Conservation (phyloP, 2,888 invertebrate genomes). For the Slavum lentiscoides region DNA sequence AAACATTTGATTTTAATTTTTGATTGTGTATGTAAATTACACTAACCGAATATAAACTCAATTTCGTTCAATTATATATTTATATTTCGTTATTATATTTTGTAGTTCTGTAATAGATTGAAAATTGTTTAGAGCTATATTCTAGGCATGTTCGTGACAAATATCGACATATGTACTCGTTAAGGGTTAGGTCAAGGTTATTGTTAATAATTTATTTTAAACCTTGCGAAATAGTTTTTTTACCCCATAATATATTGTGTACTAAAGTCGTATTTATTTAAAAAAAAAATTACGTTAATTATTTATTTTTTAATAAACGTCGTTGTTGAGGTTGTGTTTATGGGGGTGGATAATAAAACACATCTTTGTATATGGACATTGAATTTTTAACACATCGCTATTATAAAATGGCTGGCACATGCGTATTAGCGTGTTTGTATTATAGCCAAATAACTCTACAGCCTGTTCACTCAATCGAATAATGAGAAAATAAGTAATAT, state of each 20-base stretch:
- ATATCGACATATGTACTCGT: constrained; percentile 23
- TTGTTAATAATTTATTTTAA: constrained; percentile 30
- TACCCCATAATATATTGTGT: background rate
- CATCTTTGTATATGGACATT: background rate
- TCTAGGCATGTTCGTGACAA: constrained; percentile 30
- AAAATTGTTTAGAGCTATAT: constrained; percentile 17
- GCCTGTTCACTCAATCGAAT: background rate
- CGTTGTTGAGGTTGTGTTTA: background rate
- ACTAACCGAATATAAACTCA: background rate
- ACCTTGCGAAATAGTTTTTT: background rate
- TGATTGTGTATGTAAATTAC: background rate
- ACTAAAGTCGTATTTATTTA: background rate
- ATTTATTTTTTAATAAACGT: background rate
- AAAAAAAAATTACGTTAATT: background rate
- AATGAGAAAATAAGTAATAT: background rate
- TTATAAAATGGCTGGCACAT: too few species aligned
- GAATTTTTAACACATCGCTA: too few species aligned
- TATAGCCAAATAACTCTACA: background rate
- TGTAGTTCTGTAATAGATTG: background rate
- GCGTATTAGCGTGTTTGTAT: background rate
- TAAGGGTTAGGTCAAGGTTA: constrained; percentile 27
- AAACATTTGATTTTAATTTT: background rate
- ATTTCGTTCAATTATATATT: background rate
- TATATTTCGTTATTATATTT: background rate
- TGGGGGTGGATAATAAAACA: background rate